These are phyloP conservation scores for Lissonota sp. DNA, from an alignment of 2,888 invertebrate species.

Conservation along the genomic window DNA sequence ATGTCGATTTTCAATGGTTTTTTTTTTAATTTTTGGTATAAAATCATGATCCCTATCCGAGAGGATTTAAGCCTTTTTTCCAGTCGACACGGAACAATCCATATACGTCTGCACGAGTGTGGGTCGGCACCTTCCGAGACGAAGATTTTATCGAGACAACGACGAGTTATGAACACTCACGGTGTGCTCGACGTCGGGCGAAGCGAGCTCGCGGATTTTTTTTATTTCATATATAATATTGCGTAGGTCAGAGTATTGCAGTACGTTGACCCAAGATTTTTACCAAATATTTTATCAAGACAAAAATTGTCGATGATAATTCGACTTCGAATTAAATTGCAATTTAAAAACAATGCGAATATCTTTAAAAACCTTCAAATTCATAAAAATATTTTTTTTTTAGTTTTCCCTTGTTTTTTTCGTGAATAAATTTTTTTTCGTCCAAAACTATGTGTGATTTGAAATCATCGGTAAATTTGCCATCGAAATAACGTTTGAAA, in stretches of 20 bases:
- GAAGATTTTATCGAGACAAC: slow-evolving; percentile 56
- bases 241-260: slow-evolving; percentile 50
- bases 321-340: too few relatives aligned
- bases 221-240: slow-evolving; percentile 34
- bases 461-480: too few relatives aligned
- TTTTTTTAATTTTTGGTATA: neutral
- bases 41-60: too few relatives aligned
- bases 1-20: neutral
- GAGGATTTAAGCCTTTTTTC: too few relatives aligned
- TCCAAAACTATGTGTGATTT: too few relatives aligned
- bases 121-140: slow-evolving; percentile 39
- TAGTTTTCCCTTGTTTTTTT: too few relatives aligned
- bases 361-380: slow-evolving; percentile 1
- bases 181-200: slow-evolving; percentile 33
- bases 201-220: slow-evolving; percentile 16
- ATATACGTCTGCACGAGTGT: neutral
- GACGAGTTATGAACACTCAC: slow-evolving; percentile 55
- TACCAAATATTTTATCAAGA: slow-evolving; percentile 4
- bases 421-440: too few relatives aligned
- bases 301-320: neutral
- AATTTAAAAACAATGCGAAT: too few relatives aligned
- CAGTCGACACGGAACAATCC: too few relatives aligned
- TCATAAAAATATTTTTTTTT: neutral
- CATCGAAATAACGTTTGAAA: too few relatives aligned
- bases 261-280: slow-evolving; percentile 52